Conservation (phyloP, 1,140 invertebrate genomes). For the Halictus rubicundus region DNA sequence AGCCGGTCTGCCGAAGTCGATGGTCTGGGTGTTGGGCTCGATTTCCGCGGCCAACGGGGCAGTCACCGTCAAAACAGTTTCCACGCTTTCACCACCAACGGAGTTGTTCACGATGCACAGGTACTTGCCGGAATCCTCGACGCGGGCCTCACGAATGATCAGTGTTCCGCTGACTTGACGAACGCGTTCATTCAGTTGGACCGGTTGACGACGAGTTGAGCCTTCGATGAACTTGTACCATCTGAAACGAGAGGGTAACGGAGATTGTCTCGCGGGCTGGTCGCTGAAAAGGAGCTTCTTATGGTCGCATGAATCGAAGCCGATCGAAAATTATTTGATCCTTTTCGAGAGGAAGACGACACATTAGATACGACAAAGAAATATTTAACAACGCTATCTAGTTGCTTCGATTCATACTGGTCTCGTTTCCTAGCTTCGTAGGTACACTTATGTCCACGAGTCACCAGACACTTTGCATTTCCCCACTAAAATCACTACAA, state of each 20-base stretch:
- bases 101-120: slow-evolving; percentile 96
- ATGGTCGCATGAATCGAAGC: slow-evolving; percentile 14
- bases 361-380: too few relatives aligned
- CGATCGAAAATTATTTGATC: neutral
- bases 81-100: slow-evolving; percentile 94
- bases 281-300: slow-evolving; percentile 17
- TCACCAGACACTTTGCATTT: neutral
- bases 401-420: slow-evolving; percentile 4
- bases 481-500: too few relatives aligned
- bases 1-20: slow-evolving; percentile 95
- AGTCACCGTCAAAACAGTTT: slow-evolving; percentile 95
- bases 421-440: neutral
- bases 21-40: slow-evolving; percentile 93
- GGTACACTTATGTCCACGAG: neutral
- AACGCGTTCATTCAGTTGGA: slow-evolving; percentile 91
- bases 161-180: slow-evolving; percentile 96
- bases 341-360: too few relatives aligned
- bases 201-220: slow-evolving; percentile 90
- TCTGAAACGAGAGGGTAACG: slow-evolving; percentile 83
- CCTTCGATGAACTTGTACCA: slow-evolving; percentile 97
- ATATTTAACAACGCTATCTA: neutral
- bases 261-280: slow-evolving; percentile 39
- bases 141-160: slow-evolving; percentile 93
- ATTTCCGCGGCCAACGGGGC: slow-evolving; percentile 93
- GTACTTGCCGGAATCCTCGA: slow-evolving; percentile 96